phyloP scores from a whole-genome alignment of 2,797 vertebrate species.

The Salmo trutta region DNA sequence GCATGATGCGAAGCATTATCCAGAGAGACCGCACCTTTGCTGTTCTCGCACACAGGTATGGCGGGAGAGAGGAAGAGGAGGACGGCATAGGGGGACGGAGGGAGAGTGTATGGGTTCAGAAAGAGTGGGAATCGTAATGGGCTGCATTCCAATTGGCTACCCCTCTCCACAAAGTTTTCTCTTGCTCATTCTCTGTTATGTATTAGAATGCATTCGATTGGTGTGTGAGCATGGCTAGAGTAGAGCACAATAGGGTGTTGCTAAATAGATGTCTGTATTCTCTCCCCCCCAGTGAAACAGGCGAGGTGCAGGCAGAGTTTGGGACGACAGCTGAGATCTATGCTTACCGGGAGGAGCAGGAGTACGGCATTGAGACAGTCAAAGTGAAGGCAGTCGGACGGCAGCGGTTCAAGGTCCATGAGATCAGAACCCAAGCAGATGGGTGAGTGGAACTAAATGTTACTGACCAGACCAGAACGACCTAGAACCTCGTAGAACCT shows the following conservation, averaged over 20 bases:
- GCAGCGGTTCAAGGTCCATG: conserved; percentile 95
- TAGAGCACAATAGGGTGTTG: background rate
- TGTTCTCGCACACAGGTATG: conserved; percentile 94
- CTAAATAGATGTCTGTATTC: background rate
- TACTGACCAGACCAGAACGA: background rate
- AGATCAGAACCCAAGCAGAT: conserved; percentile 94
- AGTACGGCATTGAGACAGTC: conserved; percentile 95
- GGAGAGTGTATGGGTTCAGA: conserved; percentile 19
- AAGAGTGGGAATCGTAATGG: conserved; percentile 18
- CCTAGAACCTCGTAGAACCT: background rate
- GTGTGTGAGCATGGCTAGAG: background rate
- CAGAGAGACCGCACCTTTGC: conserved; percentile 96
- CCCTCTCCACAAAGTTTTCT: background rate
- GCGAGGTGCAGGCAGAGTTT: conserved; percentile 78
- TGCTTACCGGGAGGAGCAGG: conserved; percentile 93
- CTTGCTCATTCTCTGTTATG: background rate
- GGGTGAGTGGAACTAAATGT: conserved; percentile 78
- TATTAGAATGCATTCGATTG: background rate
- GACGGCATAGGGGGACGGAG: background rate
- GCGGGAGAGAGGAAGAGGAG: background rate
- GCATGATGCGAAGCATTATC: conserved; percentile 94
- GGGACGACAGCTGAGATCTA: conserved; percentile 98
- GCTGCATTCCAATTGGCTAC: background rate
- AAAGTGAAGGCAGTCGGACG: conserved; percentile 97
- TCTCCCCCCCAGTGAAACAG: conserved; percentile 52